Evolutionary conservation across 1,140 invertebrate species (phyloP).

Genomic region (Ptiloglossa arizonensis): DNA sequence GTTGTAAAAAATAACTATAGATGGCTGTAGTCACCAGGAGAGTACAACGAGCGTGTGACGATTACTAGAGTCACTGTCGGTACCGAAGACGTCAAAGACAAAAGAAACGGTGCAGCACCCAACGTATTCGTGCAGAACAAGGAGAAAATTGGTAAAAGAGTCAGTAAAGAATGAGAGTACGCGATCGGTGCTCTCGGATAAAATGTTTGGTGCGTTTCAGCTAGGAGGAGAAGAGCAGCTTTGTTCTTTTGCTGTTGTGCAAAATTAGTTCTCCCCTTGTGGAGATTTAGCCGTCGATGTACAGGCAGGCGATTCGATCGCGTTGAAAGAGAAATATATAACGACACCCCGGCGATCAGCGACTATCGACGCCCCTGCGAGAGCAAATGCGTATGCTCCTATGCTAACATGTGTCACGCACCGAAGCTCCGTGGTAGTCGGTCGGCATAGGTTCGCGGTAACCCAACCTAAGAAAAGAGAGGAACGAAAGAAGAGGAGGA

Average conservation of each 20-base stretch:
- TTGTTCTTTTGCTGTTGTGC: not conserved
- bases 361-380: slow-evolving; percentile 2
- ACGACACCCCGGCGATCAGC: not conserved
- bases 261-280: not conserved
- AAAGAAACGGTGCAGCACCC: no score
- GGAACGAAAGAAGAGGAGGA: not conserved
- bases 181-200: no score
- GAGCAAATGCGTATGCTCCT: slow-evolving; percentile 23
- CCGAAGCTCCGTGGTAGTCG: slow-evolving; percentile 38
- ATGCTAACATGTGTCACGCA: slow-evolving; percentile 41
- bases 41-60: no score
- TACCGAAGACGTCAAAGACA: no score
- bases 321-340: not conserved
- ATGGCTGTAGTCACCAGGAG: no score
- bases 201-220: not conserved
- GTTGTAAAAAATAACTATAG: no score
- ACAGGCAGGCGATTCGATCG: not conserved
- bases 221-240: not conserved
- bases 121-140: no score
- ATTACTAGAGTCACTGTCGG: no score
- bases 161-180: no score
- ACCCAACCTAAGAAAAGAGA: slow-evolving; percentile 26
- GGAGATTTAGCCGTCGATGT: not conserved
- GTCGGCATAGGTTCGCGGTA: slow-evolving; percentile 55
- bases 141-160: no score